These are phyloP conservation scores for Bucorvus abyssinicus DNA, from an alignment of 2,797 vertebrate genomes.

Conservation along the genomic window DNA sequence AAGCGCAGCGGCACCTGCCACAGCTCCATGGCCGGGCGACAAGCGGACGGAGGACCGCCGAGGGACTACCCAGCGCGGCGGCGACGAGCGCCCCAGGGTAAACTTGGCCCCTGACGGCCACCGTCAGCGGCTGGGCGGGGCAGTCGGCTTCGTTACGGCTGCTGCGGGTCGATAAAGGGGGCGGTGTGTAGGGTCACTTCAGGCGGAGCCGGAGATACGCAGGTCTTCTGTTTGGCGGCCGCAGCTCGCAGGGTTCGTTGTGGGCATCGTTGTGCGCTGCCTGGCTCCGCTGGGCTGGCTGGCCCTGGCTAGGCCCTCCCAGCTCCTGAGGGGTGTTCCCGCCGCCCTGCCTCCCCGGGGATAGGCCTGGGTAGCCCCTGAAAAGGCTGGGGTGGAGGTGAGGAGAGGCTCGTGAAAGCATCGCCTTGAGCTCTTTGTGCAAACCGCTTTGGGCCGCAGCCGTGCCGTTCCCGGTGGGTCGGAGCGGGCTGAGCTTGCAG, in stretches of 20 bases:
- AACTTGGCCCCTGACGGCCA: neutral
- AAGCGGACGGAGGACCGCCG: too few relatives aligned
- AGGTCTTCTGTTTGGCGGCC: rapidly evolving
- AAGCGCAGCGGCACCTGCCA: constrained; percentile 80
- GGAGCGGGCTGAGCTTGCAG: too few relatives aligned
- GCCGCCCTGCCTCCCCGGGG: too few relatives aligned
- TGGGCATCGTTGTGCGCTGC: neutral
- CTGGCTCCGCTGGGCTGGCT: too few relatives aligned
- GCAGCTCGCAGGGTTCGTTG: neutral
- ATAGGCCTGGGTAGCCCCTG: too few relatives aligned
- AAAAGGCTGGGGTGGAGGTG: neutral
- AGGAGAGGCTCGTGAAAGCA: too few relatives aligned
- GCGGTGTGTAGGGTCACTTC: rapidly evolving
- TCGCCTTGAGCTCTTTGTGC: neutral
- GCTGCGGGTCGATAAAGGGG: too few relatives aligned
- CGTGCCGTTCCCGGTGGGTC: neutral
- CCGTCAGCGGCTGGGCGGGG: neutral
- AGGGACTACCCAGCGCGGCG: neutral
- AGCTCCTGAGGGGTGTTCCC: neutral
- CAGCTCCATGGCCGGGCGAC: constrained; percentile 55
- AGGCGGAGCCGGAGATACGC: rapidly evolving
- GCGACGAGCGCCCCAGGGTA: neutral
- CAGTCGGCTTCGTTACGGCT: neutral
- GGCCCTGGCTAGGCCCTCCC: too few relatives aligned
- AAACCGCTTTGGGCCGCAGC: too few relatives aligned